These are phyloP conservation scores for Leptura quadrifasciata DNA, from an alignment of 2,888 invertebrate species.

Conservation along the genomic window DNA sequence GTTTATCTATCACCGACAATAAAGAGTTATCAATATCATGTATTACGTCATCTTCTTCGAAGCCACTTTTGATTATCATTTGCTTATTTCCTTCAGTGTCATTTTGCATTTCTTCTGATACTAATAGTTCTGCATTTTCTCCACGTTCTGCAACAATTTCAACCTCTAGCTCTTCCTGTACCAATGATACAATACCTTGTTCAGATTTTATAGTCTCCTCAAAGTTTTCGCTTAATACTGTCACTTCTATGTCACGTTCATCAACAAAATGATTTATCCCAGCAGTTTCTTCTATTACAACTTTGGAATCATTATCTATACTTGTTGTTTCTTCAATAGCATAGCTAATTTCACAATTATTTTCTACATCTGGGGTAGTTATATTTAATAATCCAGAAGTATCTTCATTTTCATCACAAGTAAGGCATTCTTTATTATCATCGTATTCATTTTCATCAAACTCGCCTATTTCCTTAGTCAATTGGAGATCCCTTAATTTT, in stretches of 20 bases:
- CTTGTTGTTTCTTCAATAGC: not conserved
- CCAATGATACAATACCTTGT: not conserved
- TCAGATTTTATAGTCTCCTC: not conserved
- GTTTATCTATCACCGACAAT: not conserved
- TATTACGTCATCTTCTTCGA: not conserved
- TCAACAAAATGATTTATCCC: not conserved
- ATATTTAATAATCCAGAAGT: not conserved
- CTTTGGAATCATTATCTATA: not conserved
- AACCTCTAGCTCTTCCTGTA: not conserved
- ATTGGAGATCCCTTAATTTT: conserved; percentile 15
- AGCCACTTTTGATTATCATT: not conserved
- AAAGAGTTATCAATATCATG: not conserved
- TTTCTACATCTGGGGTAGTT: not conserved
- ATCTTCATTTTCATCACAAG: not conserved
- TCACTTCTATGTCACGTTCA: not conserved
- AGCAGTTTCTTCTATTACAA: not conserved
- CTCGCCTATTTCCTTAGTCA: not conserved
- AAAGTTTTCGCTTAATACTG: not conserved
- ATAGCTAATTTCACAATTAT: not conserved
- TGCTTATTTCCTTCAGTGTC: not conserved
- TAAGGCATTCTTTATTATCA: not conserved
- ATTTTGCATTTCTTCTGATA: not conserved
- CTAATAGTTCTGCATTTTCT: not conserved
- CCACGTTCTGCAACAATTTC: not conserved
- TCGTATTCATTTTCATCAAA: not conserved